Evolutionary conservation across 2,113 vertebrate species (phyloP), one percentile per base, ranked within the genome.

Genomic region (Eleginops maclovinus): DNA sequence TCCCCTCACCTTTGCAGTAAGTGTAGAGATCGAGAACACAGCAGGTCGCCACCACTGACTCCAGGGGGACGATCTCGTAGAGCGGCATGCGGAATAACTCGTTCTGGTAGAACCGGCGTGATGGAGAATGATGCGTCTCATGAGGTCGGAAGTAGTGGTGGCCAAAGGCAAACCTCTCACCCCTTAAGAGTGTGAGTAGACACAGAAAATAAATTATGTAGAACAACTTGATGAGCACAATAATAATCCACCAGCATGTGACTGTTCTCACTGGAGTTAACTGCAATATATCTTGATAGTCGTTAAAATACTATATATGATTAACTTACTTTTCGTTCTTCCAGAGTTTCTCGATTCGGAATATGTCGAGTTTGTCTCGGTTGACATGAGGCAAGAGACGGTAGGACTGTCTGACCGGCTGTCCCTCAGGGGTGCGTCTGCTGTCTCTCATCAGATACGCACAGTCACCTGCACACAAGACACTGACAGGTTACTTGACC

Each of bases 71-170:
- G 80, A 99, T 99, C 91, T 99, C 98, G 2, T 99, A 99, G 1
- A 99, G 85, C 0, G 98, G 98, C 93, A 99, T 97, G 40, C 98
- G 95, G 92, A 99, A 99, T 0, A 99, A 94, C 86, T 99, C 98
- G 0, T 99, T 99, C 87, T 98, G 97, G 82, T 99, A 99, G 85
- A 99, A 99, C 28, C 96, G 96, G 0, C 98, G 96, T 0, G 98
- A 99, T 0, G 98, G 98, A 21, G 98, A 98, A 36, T 99, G 98
- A 83, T 99, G 98, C 0, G 98, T 99, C 92, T 99, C 98, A 0
- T 99, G 98, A 0, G 98, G 98, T 77, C 98, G 97, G 95, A 99
- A 99, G 84, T 99, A 99, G 87, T 99, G 98, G 81, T 99, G 98
- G 68, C 98, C 98, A 46, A 99, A 99, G 49, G 98, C 98, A 79